These are phyloP conservation scores for Fukomys damarensis DNA, from an alignment of 2,113 vertebrate genomes.

Conservation along the genomic window DNA sequence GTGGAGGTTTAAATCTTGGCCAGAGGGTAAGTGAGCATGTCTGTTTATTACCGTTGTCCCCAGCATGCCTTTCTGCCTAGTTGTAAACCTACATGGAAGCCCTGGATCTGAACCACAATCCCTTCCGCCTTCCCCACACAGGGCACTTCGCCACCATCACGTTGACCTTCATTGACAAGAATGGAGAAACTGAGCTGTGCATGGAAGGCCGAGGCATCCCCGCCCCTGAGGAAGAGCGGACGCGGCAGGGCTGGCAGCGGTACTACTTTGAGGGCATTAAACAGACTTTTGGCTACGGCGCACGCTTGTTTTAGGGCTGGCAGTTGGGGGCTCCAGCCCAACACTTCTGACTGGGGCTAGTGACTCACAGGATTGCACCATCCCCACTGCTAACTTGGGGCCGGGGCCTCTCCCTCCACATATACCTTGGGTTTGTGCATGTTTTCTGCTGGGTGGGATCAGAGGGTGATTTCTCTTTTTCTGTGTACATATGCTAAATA, in stretches of 20 bases:
- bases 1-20: slow-evolving; percentile 97
- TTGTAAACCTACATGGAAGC: not conserved
- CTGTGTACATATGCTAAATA: slow-evolving; percentile 91
- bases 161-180: slow-evolving; percentile 90
- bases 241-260: slow-evolving; percentile 94
- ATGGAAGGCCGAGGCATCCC: slow-evolving; percentile 92
- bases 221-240: slow-evolving; percentile 91
- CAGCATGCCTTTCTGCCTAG: not conserved
- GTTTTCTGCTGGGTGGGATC: slow-evolving; percentile 88
- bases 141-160: slow-evolving; percentile 93
- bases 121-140: slow-evolving; percentile 78
- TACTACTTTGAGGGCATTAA: slow-evolving; percentile 97
- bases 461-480: slow-evolving; percentile 85
- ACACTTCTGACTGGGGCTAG: slow-evolving; percentile 72
- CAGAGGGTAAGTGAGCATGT: slow-evolving; percentile 88
- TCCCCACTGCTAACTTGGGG: slow-evolving; percentile 82
- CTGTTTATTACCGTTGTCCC: not conserved
- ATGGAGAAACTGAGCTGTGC: slow-evolving; percentile 90
- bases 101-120: not conserved
- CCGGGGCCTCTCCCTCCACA: slow-evolving; percentile 81
- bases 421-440: slow-evolving; percentile 87
- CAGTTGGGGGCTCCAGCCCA: slow-evolving; percentile 53
- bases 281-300: slow-evolving; percentile 96
- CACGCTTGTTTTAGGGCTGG: slow-evolving; percentile 90
- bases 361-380: slow-evolving; percentile 84